Base-by-base conservation (phyloP, 2,113 vertebrate species). In the Charadrius vociferus region DNA sequence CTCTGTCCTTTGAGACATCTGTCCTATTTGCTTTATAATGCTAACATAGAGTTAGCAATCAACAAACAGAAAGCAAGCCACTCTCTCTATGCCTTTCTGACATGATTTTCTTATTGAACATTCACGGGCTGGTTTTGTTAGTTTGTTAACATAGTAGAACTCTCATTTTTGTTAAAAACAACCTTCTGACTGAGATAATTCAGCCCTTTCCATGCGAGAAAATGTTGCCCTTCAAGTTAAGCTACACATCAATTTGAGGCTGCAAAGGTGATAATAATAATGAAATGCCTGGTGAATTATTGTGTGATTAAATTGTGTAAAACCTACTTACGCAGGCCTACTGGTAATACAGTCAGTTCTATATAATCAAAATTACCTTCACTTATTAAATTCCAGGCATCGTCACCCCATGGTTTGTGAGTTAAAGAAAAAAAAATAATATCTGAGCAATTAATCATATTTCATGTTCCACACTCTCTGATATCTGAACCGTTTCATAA, bases 321-420 rank as follows among this genome's bases (percentile, higher is more conserved):
- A 41, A 91, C 32, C 20, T 58, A 53, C n/a, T 70, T 85, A 61
- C 41, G 45, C 0, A 1, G 61, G n/a, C 45, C 41, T 21, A 39
- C 55, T 75, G 39, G n/a, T 82, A 81, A 66, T 59, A 43, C 49
- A 70, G 13, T 68, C 77, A 58, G 27, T 86, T 58, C 67, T 68
- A 7, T 87, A n/a, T 88, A 68, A 79, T 85, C 49, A 90, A 89
- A 91, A 89, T 91, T 58, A 94, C 77, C 78, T 81, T 94, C 22
- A 65, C 39, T 91, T 89, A 73, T 24, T 93, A 85, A 67, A 86
- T 50, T 95, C 52, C 21, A 67, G 30, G 21, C 56, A 89, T 29
- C 22, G 77, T 19, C 26, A 66, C 27, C 16, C 29, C 10, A 16
- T 77, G 45, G 27, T 39, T 84, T 84, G 50, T 37, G 56, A 95